Conservation (phyloP, 1,140 invertebrate genomes). For the Mycetomoellerius zeteki region DNA sequence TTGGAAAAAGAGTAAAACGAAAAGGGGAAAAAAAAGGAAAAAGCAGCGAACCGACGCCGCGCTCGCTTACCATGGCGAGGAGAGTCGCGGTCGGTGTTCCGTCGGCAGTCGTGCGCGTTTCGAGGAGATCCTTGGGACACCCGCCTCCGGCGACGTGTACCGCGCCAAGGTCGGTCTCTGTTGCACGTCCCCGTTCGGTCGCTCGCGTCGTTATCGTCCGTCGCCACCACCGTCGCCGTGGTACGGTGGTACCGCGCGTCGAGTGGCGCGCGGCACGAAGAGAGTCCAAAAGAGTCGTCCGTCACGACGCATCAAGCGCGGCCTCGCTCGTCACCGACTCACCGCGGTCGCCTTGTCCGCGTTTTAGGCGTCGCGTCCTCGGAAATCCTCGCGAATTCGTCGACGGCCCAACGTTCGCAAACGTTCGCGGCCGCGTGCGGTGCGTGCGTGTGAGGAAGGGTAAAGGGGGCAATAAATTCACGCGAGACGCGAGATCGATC, state of each 20-base stretch:
- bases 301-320: slow-evolving; percentile 42
- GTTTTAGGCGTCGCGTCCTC: not conserved
- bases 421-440: not conserved
- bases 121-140: slow-evolving; percentile 4
- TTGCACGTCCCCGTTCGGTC: slow-evolving; percentile 8
- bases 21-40: not conserved
- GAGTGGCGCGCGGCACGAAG: slow-evolving; percentile 53
- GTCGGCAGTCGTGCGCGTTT: slow-evolving; percentile 33
- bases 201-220: slow-evolving; percentile 52
- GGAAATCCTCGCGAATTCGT: slow-evolving; percentile 4
- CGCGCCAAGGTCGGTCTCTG: slow-evolving; percentile 36
- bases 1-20: not conserved
- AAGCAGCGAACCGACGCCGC: slow-evolving; percentile 26
- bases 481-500: slow-evolving; percentile 41
- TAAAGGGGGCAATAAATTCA: slow-evolving; percentile 22
- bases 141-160: not conserved
- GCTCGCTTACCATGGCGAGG: slow-evolving; percentile 50
- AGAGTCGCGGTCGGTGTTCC: slow-evolving; percentile 1
- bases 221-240: slow-evolving; percentile 13
- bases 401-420: no score
- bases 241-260: slow-evolving; percentile 4
- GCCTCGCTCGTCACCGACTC: not conserved
- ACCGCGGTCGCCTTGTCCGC: not conserved
- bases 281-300: slow-evolving; percentile 14
- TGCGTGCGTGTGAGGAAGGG: not conserved